These are phyloP conservation scores for Metellina segmentata DNA, from an alignment of 2,888 invertebrate genomes.

Conservation along the genomic window DNA sequence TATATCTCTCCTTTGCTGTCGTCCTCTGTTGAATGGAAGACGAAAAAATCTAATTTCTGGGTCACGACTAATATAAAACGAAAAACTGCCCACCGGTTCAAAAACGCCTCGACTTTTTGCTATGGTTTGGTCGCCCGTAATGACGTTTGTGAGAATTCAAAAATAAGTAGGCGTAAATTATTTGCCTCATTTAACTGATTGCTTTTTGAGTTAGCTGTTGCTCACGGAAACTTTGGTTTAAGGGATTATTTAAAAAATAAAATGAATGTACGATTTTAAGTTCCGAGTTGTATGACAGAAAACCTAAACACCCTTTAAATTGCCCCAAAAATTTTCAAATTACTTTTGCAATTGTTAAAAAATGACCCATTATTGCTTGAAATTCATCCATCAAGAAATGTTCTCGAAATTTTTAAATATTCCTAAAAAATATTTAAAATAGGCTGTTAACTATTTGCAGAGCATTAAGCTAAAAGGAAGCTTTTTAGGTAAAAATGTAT, in stretches of 20 bases:
- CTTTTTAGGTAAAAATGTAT: too few relatives aligned
- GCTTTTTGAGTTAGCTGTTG: not conserved
- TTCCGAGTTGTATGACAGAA: too few relatives aligned
- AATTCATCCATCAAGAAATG: too few relatives aligned
- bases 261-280: too few relatives aligned
- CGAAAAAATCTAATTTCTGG: not conserved
- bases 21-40: not conserved
- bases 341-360: too few relatives aligned
- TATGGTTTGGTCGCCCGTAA: not conserved
- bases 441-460: too few relatives aligned
- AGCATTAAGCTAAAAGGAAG: too few relatives aligned
- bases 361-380: too few relatives aligned
- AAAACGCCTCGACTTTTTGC: not conserved
- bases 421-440: too few relatives aligned
- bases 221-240: not conserved
- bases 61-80: slow-evolving; percentile 1
- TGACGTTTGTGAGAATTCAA: not conserved
- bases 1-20: not conserved
- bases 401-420: too few relatives aligned
- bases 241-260: not conserved
- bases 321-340: too few relatives aligned
- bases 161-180: not conserved
- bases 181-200: not conserved
- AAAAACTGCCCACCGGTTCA: not conserved
- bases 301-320: too few relatives aligned